A percentile compares a stretch with the other conserved stretches of the same genome.
Conservation (phyloP, 2,797 vertebrate genomes). For the Brachyrhaphis roseni region DNA sequence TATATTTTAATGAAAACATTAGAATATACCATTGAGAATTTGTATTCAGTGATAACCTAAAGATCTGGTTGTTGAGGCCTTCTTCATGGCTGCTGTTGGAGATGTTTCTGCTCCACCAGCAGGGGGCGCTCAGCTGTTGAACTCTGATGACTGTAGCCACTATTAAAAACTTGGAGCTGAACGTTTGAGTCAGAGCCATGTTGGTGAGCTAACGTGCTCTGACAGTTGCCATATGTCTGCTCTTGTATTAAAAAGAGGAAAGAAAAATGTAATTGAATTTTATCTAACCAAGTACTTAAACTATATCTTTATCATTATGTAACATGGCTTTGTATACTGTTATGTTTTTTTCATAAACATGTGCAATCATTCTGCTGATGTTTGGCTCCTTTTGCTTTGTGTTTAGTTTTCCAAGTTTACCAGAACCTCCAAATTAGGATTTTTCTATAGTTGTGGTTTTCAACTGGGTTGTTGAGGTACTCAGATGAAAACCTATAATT, state of each 20-base stretch:
- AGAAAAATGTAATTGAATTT: slow-evolving; percentile 11
- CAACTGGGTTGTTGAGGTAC: neutral
- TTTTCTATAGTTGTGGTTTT: neutral
- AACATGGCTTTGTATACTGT: slow-evolving; percentile 53
- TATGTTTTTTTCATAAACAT: slow-evolving; percentile 63
- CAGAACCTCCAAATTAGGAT: neutral
- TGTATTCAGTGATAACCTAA: neutral
- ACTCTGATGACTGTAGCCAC: slow-evolving; percentile 36
- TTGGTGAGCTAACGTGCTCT: slow-evolving; percentile 30
- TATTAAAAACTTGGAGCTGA: slow-evolving; percentile 40
- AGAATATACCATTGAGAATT: neutral
- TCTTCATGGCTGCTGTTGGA: neutral
- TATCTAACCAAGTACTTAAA: slow-evolving; percentile 55
- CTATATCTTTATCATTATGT: slow-evolving; percentile 36
- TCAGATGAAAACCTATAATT: neutral
- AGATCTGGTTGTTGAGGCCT: neutral
- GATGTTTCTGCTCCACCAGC: neutral
- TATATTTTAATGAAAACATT: neutral
- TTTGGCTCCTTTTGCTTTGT: slow-evolving; percentile 9
- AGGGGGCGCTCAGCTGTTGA: neutral
- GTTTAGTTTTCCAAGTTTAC: neutral
- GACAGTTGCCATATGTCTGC: slow-evolving; percentile 40
- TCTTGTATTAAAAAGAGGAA: slow-evolving; percentile 20
- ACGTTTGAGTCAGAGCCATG: slow-evolving; percentile 18
- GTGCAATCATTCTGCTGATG: slow-evolving; percentile 48